Percentiles rank a stretch among this genome's conserved stretches.
These are phyloP conservation scores for Nothocercus nigrocapillus DNA, from an alignment of 2,113 vertebrate genomes.

Conservation along the genomic window DNA sequence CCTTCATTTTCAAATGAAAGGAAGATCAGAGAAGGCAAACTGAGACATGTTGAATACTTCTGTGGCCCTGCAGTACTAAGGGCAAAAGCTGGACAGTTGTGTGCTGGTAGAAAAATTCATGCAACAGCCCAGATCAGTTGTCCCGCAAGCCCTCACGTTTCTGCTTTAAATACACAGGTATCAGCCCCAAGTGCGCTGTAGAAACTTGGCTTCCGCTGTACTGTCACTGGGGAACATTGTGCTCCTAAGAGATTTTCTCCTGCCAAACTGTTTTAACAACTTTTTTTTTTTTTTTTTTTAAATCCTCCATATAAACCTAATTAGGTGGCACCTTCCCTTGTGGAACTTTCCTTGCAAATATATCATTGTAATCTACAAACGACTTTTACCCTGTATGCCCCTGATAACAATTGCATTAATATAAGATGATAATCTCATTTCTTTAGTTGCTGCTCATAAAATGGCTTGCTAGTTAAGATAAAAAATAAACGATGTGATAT, in stretches of 20 bases:
- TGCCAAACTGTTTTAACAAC: conserved; percentile 24
- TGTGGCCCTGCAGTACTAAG: neutral
- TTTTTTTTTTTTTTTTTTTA: neutral
- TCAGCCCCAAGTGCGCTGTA: conserved; percentile 9
- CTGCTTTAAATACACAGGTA: neutral
- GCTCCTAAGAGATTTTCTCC: conserved; percentile 9
- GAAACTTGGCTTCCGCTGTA: conserved; percentile 22
- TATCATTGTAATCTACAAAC: conserved; percentile 52
- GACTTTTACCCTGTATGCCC: conserved; percentile 51
- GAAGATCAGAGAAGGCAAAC: neutral
- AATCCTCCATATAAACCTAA: neutral
- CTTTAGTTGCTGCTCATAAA: conserved; percentile 33
- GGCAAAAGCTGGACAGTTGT: neutral
- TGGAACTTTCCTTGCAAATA: conserved; percentile 57
- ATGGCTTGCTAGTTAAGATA: conserved; percentile 68
- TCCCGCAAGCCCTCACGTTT: neutral
- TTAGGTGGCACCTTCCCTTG: conserved; percentile 37
- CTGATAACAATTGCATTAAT: conserved; percentile 66
- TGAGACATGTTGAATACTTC: neutral
- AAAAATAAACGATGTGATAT: conserved; percentile 60
- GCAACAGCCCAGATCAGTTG: fast-evolving
- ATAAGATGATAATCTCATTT: conserved; percentile 49
- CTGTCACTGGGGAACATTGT: neutral
- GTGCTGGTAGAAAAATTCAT: neutral
- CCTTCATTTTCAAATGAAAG: neutral